Base-by-base conservation (phyloP, 2,888 invertebrate species). In the Podabrus alpinus region DNA sequence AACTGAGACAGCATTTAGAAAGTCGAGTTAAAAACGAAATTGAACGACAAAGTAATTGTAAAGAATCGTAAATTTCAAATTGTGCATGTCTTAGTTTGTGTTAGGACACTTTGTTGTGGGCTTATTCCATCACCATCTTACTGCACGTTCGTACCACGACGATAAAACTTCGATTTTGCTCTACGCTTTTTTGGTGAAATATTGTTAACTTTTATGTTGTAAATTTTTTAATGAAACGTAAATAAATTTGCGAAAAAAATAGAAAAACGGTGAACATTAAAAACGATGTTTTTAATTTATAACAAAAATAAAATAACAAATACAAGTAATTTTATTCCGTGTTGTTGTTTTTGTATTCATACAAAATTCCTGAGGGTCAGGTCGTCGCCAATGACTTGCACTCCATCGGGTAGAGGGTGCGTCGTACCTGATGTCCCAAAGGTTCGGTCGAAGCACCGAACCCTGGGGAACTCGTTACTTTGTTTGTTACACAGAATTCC, bases 1-100 rank as follows among this genome's bases (percentile, higher is more conserved):
- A 91, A 81, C 86, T 94, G 68, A 89, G 91, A 83, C 89, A 89
- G 81, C 90, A 91, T n/a, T 85, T 94, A 73, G 89, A 91, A 78
- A 89, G 88, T 70, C 88, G 93, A 77, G 88, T 92, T 77, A 88
- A 89, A 78, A 88, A 82, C 75, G 88, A 87, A 82, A 81, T 85
- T 17, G 79, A 82, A 59, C 77, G 84, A 69, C 85, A 86, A 69
- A 84, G 84, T 78, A 59, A n/a, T 9, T n/a, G 45, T 29, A 29
- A 75, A 15, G 67, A 81, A 70, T 73, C 77, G 59, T 81, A 79
- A 71, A 87, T 59, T 13, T 59, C 15, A 45, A 16, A 45, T 59
- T 24, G 24, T 88, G 89, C 45, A 45, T 45, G 45, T 45, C 45
- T 45, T 45, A 45, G 45, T 45, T 45, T 45, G 45, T 45, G 45